Base-by-base conservation (phyloP, 1,140 invertebrate genomes). In the Arctopsyche grandis region DNA sequence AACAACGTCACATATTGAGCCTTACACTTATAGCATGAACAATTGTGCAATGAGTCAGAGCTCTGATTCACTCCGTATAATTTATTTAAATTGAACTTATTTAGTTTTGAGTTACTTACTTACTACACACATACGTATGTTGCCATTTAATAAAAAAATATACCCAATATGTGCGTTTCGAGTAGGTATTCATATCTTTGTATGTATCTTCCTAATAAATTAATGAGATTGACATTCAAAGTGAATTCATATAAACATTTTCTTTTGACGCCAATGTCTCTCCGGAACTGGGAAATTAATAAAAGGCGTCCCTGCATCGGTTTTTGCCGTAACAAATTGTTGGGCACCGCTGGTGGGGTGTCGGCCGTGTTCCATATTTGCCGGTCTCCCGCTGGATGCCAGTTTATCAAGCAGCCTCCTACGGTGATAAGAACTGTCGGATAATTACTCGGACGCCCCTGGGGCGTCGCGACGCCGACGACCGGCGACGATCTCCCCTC, bases 401-500 rank as follows among this genome's bases (percentile, higher is more conserved):
- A 80, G 79, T 80, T 80, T 80, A 80, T 80, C 79, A 80, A 75
- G 26, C 76, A 69, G 60, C 78, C 81, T 76, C 74, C 81, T 69
- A 79, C 71, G 75, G 81, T 66, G 81, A 75, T 80, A 78, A 79
- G 71, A 79, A 82, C 81, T 75, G 78, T 58, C 66, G 78, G 78
- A 77, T 81, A 81, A 81, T 81, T 79, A 81, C 78, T 79, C 75
- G 78, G 78, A 71, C 77, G 76, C 63, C 76, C 63, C 60, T 48
- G 60, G 76, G 76, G 74, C 75, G 80, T 63, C 76, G 69, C 74
- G n/a, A 70, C 24, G 48, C 48, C 48, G 12, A 38, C 29, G 29
- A 38, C 29, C 29, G 29, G 29, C 29, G 29, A 1, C 29, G 1
- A 1, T 38, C 29, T 7, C 29, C 29, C 7, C 29, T 60, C 52